Base-by-base conservation (phyloP, 2,888 invertebrate genomes). In the Campopleginae sp. region DNA sequence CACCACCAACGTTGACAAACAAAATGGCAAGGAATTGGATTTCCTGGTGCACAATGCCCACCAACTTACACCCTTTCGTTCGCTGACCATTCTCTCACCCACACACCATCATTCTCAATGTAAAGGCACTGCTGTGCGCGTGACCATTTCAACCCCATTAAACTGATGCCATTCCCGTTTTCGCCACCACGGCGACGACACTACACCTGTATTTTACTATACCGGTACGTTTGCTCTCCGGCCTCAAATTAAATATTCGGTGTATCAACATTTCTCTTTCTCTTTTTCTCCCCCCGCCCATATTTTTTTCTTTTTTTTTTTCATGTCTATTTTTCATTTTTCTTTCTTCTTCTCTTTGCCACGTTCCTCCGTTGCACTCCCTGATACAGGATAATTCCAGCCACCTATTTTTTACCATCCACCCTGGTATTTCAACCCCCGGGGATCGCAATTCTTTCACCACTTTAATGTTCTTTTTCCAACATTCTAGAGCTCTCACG, bases 91-190 rank as follows among this genome's bases (percentile, higher is more conserved):
- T 48, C 8, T n/a, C 12, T 46, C 31, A 61, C 17, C 31, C 8
- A n/a, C 12, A 46, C 31, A 61, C 19, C 44, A 61, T 23, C 33
- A 70, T 61, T 58, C 14, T 63, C 23, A 42, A 65, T 63, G 72
- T 27, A 48, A 75, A 48, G 76, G 66, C n/a, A 38, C 66, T 17
- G 46, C 66, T 17, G 68, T 51, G 83, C 86, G 80, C 83, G 86
- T 86, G 86, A 83, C 83, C 83, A 83, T 86, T 86, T 86, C 86
- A 83, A 66, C 83, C 78, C 83, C 86, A 86, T 83, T 86, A 86
- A 86, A 86, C 83, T 80, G 86, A 86, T 86, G 86, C 83, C 86
- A 68, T 82, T 42, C 79, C 58, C 75, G 78, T 72, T 77, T 31
- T 68, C 68, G 68, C 77, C 54, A 54, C 61, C 77, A 77, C 72